These are phyloP conservation scores for Alexandromys fortis DNA, from an alignment of 2,113 vertebrate genomes.

Conservation along the genomic window DNA sequence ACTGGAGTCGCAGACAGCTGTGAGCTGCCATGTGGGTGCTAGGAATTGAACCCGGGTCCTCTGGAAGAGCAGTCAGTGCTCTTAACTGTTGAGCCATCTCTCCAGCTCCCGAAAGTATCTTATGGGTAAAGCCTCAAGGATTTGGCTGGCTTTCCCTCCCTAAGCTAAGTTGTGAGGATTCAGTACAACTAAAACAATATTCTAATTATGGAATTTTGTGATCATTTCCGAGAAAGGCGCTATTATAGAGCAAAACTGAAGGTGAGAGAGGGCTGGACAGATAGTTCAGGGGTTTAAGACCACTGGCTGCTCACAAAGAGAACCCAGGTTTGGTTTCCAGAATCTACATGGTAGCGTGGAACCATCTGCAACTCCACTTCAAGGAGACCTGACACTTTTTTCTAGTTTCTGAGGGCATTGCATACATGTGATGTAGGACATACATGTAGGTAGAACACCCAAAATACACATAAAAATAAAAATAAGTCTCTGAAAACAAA, in stretches of 20 bases:
- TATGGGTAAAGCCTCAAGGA: neutral
- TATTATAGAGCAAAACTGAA: neutral
- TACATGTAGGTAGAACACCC: neutral
- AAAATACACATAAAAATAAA: neutral
- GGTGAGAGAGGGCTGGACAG: neutral
- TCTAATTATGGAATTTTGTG: neutral
- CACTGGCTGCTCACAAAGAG: neutral
- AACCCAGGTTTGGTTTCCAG: neutral
- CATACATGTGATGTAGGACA: neutral
- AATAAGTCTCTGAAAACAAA: neutral
- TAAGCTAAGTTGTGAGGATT: neutral
- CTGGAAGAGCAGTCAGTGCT: neutral
- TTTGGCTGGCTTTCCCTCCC: neutral
- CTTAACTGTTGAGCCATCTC: neutral
- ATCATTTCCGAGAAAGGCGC: neutral
- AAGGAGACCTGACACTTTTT: neutral
- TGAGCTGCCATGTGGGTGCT: neutral
- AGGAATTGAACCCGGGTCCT: neutral
- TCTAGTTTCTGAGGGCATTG: neutral
- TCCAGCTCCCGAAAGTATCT: accelerated
- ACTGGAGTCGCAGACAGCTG: neutral
- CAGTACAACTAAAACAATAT: neutral
- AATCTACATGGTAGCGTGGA: neutral
- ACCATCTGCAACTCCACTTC: neutral
- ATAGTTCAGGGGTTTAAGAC: neutral